Base-by-base conservation (phyloP, 2,888 invertebrate genomes). In the Campoplex capitator region DNA sequence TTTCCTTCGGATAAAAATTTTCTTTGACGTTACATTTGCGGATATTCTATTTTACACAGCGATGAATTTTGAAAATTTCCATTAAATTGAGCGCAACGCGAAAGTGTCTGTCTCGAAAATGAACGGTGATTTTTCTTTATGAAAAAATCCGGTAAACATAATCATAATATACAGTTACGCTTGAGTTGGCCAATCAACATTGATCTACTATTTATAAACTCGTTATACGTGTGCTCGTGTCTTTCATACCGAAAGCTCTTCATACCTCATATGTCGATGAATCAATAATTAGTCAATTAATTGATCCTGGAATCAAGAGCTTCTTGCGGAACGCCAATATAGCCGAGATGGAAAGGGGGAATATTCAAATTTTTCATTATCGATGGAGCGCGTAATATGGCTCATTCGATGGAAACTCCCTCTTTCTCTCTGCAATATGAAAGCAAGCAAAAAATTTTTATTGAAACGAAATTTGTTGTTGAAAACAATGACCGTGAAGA, bases 131-230 rank as follows among this genome's bases (percentile, higher is more conserved):
- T 58, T 13, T 32, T 28, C 13, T 58, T 13, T 2, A 28, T 32
- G 58, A 11, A 28, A 3, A 32, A 58, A 58, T 58, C 28, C 28
- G 58, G 13, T 58, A 13, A 58, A 58, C 13, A 28, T 28, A 32
- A 58, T 58, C 23, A 58, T 58, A 58, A 58, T 4, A 58, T 28
- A 2, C 1, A 58, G 28, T 13, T 32, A 28, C 13, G 8, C 58
- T 32, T 28, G 28, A 58, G 28, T 58, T 32, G 58, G 28, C 23
- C 58, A 58, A 58, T 58, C 58, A 28, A 58, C 58, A 58, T 58
- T 58, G 58, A 58, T 58, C 58, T 58, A 58, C 28, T 58, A 58
- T 58, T 58, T 58, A 28, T 58, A 13, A 58, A 58, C 28, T 58
- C 58, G 28, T 58, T 58, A 58, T 58, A 13, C 58, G 9, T 13